Conservation (phyloP, 2,888 invertebrate genomes). For the Dolichomitus sp. region DNA sequence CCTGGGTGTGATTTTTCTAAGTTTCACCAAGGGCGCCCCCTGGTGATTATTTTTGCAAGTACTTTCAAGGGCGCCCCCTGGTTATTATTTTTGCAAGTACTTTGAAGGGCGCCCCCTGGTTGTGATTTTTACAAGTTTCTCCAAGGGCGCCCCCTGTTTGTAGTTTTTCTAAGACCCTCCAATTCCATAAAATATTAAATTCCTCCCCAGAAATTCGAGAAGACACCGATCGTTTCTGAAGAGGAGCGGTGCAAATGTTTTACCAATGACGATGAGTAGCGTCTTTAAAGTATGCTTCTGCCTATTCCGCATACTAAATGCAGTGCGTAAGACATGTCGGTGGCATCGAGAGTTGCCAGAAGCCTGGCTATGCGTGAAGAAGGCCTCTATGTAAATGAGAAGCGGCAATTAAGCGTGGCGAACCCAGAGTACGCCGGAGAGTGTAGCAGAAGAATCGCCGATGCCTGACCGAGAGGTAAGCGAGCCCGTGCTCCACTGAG, state of each 20-base stretch:
- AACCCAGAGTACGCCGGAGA: slow-evolving; percentile 53
- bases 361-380: slow-evolving; percentile 49
- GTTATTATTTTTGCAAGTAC: too few species aligned
- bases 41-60: too few species aligned
- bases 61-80: too few species aligned
- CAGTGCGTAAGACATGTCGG: slow-evolving; percentile 65
- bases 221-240: neutral
- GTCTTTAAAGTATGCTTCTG: neutral
- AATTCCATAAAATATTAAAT: too few species aligned
- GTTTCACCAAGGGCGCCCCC: too few species aligned
- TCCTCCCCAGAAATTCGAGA: neutral
- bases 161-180: too few species aligned
- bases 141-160: too few species aligned
- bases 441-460: slow-evolving; percentile 61
- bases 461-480: slow-evolving; percentile 34
- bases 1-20: too few species aligned
- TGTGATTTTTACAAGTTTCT: too few species aligned
- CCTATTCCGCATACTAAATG: slow-evolving; percentile 22
- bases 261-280: neutral
- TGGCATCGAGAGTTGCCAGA: slow-evolving; percentile 66
- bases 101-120: too few species aligned
- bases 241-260: neutral
- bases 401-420: slow-evolving; percentile 79
- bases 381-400: slow-evolving; percentile 82
- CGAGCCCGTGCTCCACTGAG: too few species aligned